A percentile compares a stretch with the other conserved stretches of the same genome.
These are phyloP conservation scores for Linurgus olivaceus DNA, from an alignment of 2,797 vertebrate species.

Conservation along the genomic window DNA sequence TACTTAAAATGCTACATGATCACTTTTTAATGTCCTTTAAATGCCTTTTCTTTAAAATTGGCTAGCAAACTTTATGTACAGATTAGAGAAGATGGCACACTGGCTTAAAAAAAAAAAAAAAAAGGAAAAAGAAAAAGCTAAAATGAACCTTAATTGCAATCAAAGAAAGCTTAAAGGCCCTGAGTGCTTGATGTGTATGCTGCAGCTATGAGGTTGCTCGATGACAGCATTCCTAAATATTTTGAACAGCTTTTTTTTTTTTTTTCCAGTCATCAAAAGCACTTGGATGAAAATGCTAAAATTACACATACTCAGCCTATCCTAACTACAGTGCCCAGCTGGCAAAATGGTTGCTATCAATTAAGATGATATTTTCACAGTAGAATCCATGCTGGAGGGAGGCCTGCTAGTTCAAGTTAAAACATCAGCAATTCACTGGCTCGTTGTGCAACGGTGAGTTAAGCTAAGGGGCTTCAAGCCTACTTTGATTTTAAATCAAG, in stretches of 20 bases:
- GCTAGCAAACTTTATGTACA: slow-evolving; percentile 50
- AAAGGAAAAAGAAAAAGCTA: slow-evolving; percentile 61
- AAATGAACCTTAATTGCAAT: slow-evolving; percentile 81
- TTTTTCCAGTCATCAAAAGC: background rate
- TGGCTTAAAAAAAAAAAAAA: slow-evolving; percentile 68
- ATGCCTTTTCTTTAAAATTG: slow-evolving; percentile 28
- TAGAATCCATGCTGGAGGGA: background rate
- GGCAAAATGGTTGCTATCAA: background rate
- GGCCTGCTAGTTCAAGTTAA: background rate
- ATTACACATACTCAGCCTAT: background rate
- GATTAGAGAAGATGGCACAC: slow-evolving; percentile 76
- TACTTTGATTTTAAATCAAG: slow-evolving; percentile 91
- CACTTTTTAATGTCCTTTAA: slow-evolving; percentile 10
- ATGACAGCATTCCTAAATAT: slow-evolving; percentile 32
- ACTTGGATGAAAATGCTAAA: slow-evolving; percentile 23
- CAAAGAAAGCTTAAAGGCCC: slow-evolving; percentile 79
- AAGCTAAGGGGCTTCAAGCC: slow-evolving; percentile 87
- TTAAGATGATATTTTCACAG: background rate
- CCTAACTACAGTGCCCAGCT: background rate
- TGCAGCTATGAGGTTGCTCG: background rate
- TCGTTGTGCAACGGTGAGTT: slow-evolving; percentile 19
- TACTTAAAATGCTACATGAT: background rate
- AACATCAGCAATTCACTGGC: background rate
- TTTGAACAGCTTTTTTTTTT: background rate
- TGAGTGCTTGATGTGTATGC: slow-evolving; percentile 17